Percentiles rank a stretch among this genome's conserved stretches.
Evolutionary conservation across 2,113 vertebrate genomes (phyloP).

Genomic region (Pterocles burchelli): DNA sequence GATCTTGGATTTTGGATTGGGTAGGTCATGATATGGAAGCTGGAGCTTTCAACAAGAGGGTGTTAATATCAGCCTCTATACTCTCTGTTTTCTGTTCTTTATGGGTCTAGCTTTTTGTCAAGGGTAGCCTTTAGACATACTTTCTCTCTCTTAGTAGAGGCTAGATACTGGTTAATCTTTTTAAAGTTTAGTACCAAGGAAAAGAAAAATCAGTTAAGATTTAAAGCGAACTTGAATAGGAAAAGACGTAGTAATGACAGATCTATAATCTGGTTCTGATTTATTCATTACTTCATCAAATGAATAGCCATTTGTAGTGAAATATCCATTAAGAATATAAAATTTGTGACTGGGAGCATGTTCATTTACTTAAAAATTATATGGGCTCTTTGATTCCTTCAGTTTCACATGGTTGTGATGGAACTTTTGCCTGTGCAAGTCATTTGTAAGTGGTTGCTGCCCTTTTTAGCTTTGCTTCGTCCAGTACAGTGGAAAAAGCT

Average conservation of each 20-base stretch:
- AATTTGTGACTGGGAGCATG: neutral
- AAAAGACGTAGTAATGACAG: neutral
- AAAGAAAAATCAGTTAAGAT: neutral
- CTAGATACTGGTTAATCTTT: neutral
- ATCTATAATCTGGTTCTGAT: neutral
- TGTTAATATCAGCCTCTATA: neutral
- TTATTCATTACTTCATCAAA: neutral
- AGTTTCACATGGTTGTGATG: neutral
- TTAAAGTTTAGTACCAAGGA: neutral
- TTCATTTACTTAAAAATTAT: neutral
- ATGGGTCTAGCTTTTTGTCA: neutral
- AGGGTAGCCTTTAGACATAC: neutral
- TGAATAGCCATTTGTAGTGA: neutral
- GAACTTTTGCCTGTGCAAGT: neutral
- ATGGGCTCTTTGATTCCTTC: neutral
- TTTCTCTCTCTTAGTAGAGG: neutral
- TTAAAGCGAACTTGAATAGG: neutral
- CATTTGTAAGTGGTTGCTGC: neutral
- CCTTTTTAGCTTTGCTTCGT: neutral
- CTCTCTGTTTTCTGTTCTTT: neutral
- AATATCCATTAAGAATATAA: neutral
- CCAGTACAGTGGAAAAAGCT: neutral
- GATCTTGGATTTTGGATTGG: neutral
- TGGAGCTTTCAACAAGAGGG: neutral
- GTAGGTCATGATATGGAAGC: rapidly evolving